Evolutionary conservation across 2,113 vertebrate species (phyloP).

Genomic region (Rallus limicola): DNA sequence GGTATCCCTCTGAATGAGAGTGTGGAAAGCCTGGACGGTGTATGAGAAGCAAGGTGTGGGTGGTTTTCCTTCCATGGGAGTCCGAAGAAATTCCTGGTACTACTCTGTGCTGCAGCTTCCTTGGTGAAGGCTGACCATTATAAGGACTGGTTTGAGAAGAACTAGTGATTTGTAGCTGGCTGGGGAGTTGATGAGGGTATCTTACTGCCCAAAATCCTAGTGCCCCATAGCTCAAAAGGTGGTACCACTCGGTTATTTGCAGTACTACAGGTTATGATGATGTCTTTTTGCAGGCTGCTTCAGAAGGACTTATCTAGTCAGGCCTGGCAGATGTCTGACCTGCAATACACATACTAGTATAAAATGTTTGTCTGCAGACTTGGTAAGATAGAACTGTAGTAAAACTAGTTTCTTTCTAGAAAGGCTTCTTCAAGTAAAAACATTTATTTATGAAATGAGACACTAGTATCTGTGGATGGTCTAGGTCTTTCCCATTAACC

Average conservation of each 20-base stretch:
- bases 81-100: not conserved
- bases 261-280: not conserved
- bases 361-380: not conserved
- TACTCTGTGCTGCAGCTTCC: not conserved
- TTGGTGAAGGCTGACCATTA: not conserved
- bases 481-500: not conserved
- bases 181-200: not conserved
- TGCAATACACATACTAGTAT: not conserved
- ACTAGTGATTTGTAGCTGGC: not conserved
- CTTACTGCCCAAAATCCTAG: not conserved
- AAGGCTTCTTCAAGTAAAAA: not conserved
- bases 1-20: not conserved
- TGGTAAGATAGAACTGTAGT: not conserved
- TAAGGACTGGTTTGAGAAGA: not conserved
- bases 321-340: not conserved
- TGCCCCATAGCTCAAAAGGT: not conserved
- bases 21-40: not conserved
- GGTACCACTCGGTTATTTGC: not conserved
- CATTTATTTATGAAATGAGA: not conserved
- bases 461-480: not conserved
- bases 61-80: not conserved
- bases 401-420: not conserved
- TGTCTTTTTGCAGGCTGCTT: not conserved
- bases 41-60: not conserved
- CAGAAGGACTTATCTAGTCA: fast-evolving